These are phyloP conservation scores for Pampus argenteus DNA, from an alignment of 2,797 vertebrate species.

Conservation along the genomic window DNA sequence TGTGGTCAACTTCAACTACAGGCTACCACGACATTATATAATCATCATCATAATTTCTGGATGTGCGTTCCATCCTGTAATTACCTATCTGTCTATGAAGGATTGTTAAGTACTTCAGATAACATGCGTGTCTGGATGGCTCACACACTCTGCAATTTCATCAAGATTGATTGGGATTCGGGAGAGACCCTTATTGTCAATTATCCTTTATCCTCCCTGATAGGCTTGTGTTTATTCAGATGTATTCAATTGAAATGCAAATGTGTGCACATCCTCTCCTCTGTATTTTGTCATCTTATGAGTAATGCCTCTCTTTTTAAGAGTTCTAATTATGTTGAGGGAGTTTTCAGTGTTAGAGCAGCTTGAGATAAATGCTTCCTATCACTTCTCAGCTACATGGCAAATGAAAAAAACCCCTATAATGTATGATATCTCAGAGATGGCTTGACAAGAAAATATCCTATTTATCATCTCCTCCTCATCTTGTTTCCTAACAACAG, in stretches of 20 bases:
- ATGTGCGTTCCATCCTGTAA: conserved; percentile 32
- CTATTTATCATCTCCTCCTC: conserved; percentile 16
- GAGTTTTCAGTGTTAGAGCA: conserved; percentile 23
- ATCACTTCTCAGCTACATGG: conserved; percentile 12
- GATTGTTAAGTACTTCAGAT: conserved; percentile 53
- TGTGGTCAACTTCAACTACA: conserved; percentile 52
- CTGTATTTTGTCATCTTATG: conserved; percentile 46
- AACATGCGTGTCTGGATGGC: conserved; percentile 13
- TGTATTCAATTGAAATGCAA: conserved; percentile 65
- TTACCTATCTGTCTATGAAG: conserved; percentile 43
- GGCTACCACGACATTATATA: conserved; percentile 55
- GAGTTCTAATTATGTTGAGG: conserved; percentile 48
- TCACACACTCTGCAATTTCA: conserved; percentile 43
- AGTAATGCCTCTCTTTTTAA: conserved; percentile 45
- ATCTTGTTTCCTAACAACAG: conserved; percentile 5
- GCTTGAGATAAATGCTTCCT: conserved; percentile 30
- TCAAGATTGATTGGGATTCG: conserved; percentile 44
- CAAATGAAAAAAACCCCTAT: conserved; percentile 25
- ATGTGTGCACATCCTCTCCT: conserved; percentile 55
- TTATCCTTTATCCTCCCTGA: conserved; percentile 47
- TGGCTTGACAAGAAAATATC: conserved; percentile 9
- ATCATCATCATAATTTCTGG: conserved; percentile 17
- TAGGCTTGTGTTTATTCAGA: conserved; percentile 52
- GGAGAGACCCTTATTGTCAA: conserved; percentile 42
- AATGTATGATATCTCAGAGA: conserved; percentile 15